phyloP scores from a whole-genome alignment of 2,888 invertebrate species.

The Polyommatus icarus region DNA sequence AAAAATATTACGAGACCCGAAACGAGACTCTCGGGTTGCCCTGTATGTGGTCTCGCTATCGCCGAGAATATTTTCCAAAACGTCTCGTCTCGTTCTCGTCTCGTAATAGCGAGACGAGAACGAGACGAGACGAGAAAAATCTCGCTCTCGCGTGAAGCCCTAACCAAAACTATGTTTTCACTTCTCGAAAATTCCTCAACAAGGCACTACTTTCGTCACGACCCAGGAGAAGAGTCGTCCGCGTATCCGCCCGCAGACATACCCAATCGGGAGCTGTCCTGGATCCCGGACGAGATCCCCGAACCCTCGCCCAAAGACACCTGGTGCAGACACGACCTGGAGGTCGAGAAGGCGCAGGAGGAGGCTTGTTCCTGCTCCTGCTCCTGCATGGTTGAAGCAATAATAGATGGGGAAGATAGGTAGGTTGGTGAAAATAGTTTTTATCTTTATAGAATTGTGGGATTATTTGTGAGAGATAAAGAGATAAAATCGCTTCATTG shows the following conservation, averaged over 20 bases:
- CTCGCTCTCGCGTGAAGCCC: too few relatives aligned
- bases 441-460: too few relatives aligned
- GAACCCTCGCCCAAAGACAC: constrained; percentile 66
- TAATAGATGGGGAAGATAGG: constrained; percentile 45
- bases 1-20: too few relatives aligned
- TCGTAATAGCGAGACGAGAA: too few relatives aligned
- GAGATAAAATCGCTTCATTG: too few relatives aligned
- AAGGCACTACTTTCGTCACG: constrained; percentile 72
- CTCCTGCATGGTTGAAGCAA: constrained; percentile 59
- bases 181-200: neutral
- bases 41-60: too few relatives aligned
- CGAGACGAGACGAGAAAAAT: too few relatives aligned
- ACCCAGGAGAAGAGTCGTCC: constrained; percentile 69
- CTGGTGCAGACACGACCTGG: constrained; percentile 58
- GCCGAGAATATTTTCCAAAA: too few relatives aligned
- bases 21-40: too few relatives aligned
- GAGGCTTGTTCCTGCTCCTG: constrained; percentile 51
- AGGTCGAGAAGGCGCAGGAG: constrained; percentile 51
- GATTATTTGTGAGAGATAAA: too few relatives aligned
- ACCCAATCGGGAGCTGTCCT: constrained; percentile 64
- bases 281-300: constrained; percentile 64
- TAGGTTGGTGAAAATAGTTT: neutral
- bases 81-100: too few relatives aligned
- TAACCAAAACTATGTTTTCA: too few relatives aligned
- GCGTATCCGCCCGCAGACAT: constrained; percentile 65